These are phyloP conservation scores for Bombus superbus DNA, from an alignment of 1,140 invertebrate species.

Conservation along the genomic window DNA sequence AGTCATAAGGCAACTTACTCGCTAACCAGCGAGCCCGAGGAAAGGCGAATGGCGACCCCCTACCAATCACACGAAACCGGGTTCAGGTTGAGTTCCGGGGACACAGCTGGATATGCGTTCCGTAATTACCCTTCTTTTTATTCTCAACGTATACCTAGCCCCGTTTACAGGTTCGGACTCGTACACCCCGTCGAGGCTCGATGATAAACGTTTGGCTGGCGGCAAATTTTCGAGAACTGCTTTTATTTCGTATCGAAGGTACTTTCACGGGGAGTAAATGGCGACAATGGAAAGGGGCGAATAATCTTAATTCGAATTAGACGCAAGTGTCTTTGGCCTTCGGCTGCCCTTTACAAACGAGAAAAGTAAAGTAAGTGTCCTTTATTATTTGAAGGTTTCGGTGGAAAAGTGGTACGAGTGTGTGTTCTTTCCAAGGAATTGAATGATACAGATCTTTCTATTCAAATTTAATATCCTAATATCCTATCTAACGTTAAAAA, in stretches of 20 bases:
- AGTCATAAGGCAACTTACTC: slow-evolving; percentile 48
- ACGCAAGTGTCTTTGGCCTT: neutral
- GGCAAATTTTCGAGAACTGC: neutral
- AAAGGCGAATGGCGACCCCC: slow-evolving; percentile 32
- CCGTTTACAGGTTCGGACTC: neutral
- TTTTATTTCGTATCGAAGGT: slow-evolving; percentile 1
- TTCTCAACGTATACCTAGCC: neutral
- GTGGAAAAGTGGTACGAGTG: no score
- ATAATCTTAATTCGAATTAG: neutral
- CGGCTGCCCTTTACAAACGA: neutral
- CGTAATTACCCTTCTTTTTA: slow-evolving; percentile 58
- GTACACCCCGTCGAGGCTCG: neutral
- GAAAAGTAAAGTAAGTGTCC: no score
- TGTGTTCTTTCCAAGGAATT: neutral
- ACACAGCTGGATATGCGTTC: slow-evolving; percentile 49
- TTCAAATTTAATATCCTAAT: neutral
- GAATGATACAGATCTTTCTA: neutral
- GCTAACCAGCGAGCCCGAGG: neutral
- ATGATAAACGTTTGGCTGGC: neutral
- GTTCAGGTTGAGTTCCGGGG: slow-evolving; percentile 41
- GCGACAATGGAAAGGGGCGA: neutral
- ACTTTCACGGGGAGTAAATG: neutral
- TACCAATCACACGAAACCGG: slow-evolving; percentile 36
- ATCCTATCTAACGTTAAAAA: no score
- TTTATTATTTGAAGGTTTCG: no score